phyloP scores from a whole-genome alignment of 2,797 vertebrate genomes.

The Brachyalestes nurse region DNA sequence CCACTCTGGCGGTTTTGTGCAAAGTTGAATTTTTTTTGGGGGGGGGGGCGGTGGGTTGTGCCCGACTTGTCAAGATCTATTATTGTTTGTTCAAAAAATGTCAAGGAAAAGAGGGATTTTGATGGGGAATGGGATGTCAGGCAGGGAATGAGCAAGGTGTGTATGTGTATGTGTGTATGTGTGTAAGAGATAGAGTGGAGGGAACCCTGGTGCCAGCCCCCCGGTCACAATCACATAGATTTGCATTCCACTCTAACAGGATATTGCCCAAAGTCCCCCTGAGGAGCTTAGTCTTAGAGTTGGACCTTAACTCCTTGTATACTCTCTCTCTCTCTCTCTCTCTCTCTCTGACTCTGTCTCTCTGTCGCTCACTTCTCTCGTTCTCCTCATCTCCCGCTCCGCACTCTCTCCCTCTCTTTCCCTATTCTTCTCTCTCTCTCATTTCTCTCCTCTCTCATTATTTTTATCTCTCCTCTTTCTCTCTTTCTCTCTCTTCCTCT shows the following conservation, averaged over 20 bases:
- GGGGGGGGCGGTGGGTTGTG: constrained; percentile 8
- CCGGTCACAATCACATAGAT: constrained; percentile 73
- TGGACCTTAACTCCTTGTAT: constrained; percentile 60
- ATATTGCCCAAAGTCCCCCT: constrained; percentile 74
- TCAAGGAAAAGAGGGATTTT: constrained; percentile 37
- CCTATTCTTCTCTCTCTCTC: neutral
- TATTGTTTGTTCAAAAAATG: constrained; percentile 38
- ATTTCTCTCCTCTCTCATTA: neutral
- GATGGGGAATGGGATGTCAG: constrained; percentile 32
- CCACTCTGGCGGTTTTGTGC: constrained; percentile 13
- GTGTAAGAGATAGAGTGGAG: constrained; percentile 23
- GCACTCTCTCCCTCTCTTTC: neutral
- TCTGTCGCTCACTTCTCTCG: neutral
- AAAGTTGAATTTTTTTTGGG: constrained; percentile 14
- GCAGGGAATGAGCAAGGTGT: neutral
- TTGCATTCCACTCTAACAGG: constrained; percentile 78
- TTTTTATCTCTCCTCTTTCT: neutral
- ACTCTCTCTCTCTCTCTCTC: constrained; percentile 43
- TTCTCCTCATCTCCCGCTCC: no score
- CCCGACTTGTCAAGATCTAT: constrained; percentile 36
- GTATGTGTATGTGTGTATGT: constrained; percentile 22
- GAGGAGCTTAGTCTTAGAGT: constrained; percentile 68
- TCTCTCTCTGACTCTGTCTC: neutral
- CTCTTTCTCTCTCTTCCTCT: neutral
- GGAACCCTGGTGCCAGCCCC: constrained; percentile 69